Base-by-base conservation (phyloP, 2,113 vertebrate species). In the Osmerus mordax region DNA sequence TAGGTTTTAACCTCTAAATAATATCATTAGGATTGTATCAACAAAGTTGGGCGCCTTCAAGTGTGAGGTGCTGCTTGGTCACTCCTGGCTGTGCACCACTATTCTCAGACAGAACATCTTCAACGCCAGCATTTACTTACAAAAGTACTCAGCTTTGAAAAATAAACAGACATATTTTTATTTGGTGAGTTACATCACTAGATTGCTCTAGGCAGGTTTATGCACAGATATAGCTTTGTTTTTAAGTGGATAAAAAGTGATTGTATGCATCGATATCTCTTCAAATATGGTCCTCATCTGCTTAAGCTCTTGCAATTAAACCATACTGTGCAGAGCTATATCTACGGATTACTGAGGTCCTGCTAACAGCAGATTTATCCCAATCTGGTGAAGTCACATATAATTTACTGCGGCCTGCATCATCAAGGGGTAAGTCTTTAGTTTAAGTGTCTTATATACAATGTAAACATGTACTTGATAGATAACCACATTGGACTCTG, bases 401-500 rank as follows among this genome's bases (percentile, higher is more conserved):
- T 71, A 92, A 88, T 91, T 88, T 92, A 90, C 87, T 58, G 68
- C 0, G 0, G 18, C 66, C 73, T 1, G 0, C 18, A 93, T 87
- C 75, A 90, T 90, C 86, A 89, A 81, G 76, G 23, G 79, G 86
- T 85, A 87, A 87, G 90, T 86, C 83, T 91, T 86, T 87, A 82
- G 88, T 87, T 86, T 91, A 71, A 82, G 55, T 75, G 72, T 89
- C 74, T 89, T 70, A 87, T 93, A 93, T 95, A 94, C 94, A 96
- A 86, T 93, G 92, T 95, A 95, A 96, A 94, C 90, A 93, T 92
- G 91, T 89, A 94, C 84, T 90, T 93, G 90, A 93, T 94, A 94
- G 84, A 90, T 92, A 90, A 93, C 87, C 91, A 95, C 92, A 89
- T 87, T 91, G 91, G 89, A 91, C 68, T 90, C 93, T 92, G 91